Percentiles rank a stretch among this genome's conserved stretches.
Conservation (phyloP, 2,797 vertebrate genomes). For the Bradypus variegatus region DNA sequence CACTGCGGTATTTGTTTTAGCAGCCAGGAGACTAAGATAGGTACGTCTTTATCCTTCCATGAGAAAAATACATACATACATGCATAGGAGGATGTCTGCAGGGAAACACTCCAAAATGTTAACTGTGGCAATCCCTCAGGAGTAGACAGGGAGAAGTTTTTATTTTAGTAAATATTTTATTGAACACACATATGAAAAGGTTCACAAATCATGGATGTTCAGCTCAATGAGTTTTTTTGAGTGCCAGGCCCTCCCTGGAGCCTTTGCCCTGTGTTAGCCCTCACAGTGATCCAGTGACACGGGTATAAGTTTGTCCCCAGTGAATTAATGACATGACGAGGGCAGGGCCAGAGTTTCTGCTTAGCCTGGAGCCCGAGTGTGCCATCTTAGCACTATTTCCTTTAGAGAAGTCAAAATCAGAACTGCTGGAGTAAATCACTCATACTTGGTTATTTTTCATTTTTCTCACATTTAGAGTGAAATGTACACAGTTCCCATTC, state of each 20-base stretch:
- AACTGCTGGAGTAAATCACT: conserved; percentile 1
- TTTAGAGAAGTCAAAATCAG: neutral
- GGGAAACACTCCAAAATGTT: neutral
- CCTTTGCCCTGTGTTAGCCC: neutral
- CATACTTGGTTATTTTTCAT: neutral
- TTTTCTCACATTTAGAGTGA: neutral
- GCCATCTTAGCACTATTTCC: neutral
- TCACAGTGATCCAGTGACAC: neutral
- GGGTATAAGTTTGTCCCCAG: too few species aligned
- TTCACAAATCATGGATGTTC: accelerated
- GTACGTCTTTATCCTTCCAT: neutral
- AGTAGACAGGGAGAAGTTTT: neutral
- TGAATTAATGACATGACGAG: neutral
- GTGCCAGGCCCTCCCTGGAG: accelerated
- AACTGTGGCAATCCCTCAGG: neutral
- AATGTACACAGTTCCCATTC: neutral
- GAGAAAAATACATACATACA: neutral
- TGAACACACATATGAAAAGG: neutral
- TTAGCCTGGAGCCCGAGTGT: neutral
- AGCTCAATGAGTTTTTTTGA: neutral
- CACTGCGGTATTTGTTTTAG: too few species aligned
- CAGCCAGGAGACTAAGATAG: too few species aligned
- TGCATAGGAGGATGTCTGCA: neutral
- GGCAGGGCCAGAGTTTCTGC: neutral
- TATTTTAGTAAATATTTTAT: neutral